Evolutionary conservation across 2,888 invertebrate genomes (phyloP), one percentile per base, ranked within the genome.

Genomic region (Cheiracanthium punctorium): DNA sequence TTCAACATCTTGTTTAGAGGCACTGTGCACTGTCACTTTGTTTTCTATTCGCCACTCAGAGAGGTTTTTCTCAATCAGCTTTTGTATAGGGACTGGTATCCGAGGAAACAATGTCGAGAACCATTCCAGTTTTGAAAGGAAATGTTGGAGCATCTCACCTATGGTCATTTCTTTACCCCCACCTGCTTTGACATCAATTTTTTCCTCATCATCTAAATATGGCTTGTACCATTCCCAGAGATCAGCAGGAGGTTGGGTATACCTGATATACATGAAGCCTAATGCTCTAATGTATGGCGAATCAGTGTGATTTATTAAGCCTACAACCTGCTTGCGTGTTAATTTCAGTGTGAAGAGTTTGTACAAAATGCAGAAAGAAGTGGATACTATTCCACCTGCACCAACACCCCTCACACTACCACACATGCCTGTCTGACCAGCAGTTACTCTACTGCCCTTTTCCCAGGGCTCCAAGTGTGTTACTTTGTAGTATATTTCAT

Each of bases 381-480:
- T 98, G n/a, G 98, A 98, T 28, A 99, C 99, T 87, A 99, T 99
- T 73, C 99, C 99, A 76, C 99, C 99, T 48, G 98, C 98, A 43
- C 99, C 99, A 41, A 99, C 99, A 24, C 58, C 58, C 89, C 99
- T 94, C 7, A 98, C 97, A 96, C 97, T 91, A 92, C 99, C 99
- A 95, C 99, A 99, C 99, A 37, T 37, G 4, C 37, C 37, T 37
- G 37, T 37, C 10, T 37, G 37, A 99, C 99, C 91, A 99, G 99
- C 30, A 98, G 99, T 30, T 10, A 43, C 37, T 20, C 17, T 24
- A 28, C 71, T 43, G 71, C 99, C 99, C 89, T 98, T 96, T 92
- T 99, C 99, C 98, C 98, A 98, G 0, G 99, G 99, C 92, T 99
- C 99, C 91, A 89, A 48, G 80, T 89, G 87, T 30, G 69, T 88